Evolutionary conservation across 2,797 vertebrate genomes (phyloP).

Genomic region (Gymnoscopelus microlampas): DNA sequence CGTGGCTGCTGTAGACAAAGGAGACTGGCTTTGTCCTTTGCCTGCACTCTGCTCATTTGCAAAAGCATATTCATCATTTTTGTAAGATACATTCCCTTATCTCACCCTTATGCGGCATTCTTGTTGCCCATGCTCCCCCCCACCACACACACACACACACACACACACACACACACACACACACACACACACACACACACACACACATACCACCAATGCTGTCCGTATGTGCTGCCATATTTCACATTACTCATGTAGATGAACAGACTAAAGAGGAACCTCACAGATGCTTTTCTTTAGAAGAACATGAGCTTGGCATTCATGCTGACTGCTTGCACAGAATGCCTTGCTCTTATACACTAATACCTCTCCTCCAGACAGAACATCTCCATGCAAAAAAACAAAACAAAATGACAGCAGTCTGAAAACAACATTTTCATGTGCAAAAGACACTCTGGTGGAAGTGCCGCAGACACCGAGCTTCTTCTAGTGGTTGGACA

Average conservation of each 20-base stretch:
- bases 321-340: too few species aligned
- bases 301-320: too few species aligned
- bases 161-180: neutral
- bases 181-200: neutral
- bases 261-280: neutral
- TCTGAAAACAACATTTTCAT: too few species aligned
- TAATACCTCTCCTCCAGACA: neutral
- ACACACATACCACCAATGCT: neutral
- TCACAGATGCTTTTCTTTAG: too few species aligned
- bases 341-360: too few species aligned
- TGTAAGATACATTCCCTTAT: neutral
- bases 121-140: too few species aligned
- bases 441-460: neutral
- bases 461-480: neutral
- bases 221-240: neutral
- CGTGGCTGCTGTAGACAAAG: conserved; percentile 40
- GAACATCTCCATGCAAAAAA: neutral
- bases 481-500: neutral
- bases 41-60: neutral
- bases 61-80: neutral
- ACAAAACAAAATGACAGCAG: neutral
- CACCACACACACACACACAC: neutral
- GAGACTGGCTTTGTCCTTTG: conserved; percentile 4
- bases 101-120: too few species aligned
- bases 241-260: neutral